phyloP scores from a whole-genome alignment of 2,113 vertebrate species.

The Saguinus midas region DNA sequence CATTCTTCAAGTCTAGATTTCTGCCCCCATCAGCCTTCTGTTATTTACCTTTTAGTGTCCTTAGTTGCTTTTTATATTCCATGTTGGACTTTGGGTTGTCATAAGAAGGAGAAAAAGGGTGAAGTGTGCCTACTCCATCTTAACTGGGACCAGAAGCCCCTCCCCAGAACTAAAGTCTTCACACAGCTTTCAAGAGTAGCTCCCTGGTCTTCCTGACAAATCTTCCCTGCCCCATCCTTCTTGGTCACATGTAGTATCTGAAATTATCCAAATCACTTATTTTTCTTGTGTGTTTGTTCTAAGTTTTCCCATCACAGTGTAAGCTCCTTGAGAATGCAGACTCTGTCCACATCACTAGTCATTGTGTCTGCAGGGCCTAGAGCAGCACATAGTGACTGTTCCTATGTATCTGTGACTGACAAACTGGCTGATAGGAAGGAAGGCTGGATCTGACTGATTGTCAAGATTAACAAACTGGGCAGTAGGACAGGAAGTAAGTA shows the following conservation, averaged over 20 bases:
- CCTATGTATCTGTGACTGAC: accelerated
- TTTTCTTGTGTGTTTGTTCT: background rate
- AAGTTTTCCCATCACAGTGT: accelerated
- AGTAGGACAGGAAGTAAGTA: background rate
- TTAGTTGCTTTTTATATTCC: background rate
- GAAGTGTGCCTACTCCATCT: accelerated
- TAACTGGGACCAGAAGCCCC: too few species aligned
- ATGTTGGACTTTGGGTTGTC: background rate
- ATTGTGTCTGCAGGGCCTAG: background rate
- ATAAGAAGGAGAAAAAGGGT: background rate
- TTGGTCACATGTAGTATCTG: background rate
- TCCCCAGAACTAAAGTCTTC: background rate
- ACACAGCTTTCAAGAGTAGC: background rate
- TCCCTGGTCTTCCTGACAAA: background rate
- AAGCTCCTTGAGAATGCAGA: accelerated
- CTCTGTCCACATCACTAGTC: accelerated
- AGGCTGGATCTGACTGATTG: background rate
- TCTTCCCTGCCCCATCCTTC: background rate
- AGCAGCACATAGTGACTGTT: background rate
- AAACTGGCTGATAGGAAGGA: background rate
- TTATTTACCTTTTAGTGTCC: background rate
- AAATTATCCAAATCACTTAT: accelerated
- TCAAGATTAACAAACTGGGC: background rate
- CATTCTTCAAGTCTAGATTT: background rate
- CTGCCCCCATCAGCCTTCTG: background rate